phyloP scores from a whole-genome alignment of 2,888 invertebrate genomes.

The Scaptomyza flava region DNA sequence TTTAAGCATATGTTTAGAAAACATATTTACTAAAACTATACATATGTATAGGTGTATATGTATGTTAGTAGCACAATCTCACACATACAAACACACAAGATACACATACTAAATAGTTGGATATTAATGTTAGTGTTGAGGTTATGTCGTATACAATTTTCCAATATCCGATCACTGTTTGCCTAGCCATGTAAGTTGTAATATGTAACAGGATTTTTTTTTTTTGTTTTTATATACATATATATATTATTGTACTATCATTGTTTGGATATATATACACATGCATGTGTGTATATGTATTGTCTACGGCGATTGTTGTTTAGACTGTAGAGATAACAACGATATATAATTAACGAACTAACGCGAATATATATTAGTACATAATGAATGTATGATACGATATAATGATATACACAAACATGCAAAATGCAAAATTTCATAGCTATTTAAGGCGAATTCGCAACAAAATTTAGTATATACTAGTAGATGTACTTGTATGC shows the following conservation, averaged over 20 bases:
- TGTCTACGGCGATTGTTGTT: conserved; percentile 52
- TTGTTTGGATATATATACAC: conserved; percentile 9
- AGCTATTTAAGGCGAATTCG: conserved; percentile 57
- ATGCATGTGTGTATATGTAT: conserved; percentile 28
- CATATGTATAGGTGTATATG: neutral
- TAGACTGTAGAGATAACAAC: conserved; percentile 21
- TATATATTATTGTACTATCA: conserved; percentile 16
- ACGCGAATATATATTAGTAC: neutral
- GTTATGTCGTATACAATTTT: conserved; percentile 69
- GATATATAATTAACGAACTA: neutral
- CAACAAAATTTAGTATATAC: conserved; percentile 52
- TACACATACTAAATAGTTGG: conserved; percentile 31
- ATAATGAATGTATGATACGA: conserved; percentile 16
- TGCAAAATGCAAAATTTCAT: conserved; percentile 34
- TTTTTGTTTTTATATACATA: conserved; percentile 30
- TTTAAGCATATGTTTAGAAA: conserved; percentile 40
- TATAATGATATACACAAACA: conserved; percentile 26
- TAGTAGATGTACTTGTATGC: conserved; percentile 18
- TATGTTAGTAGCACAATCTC: conserved; percentile 29
- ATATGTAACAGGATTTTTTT: conserved; percentile 41
- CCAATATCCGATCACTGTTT: conserved; percentile 71
- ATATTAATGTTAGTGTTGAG: conserved; percentile 67
- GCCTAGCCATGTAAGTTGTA: conserved; percentile 62
- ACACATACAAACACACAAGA: conserved; percentile 16
- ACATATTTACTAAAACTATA: conserved; percentile 23